Evolutionary conservation across 2,888 invertebrate genomes (phyloP), one percentile per base, ranked within the genome.

Genomic region (Leptopterna dolabrata): DNA sequence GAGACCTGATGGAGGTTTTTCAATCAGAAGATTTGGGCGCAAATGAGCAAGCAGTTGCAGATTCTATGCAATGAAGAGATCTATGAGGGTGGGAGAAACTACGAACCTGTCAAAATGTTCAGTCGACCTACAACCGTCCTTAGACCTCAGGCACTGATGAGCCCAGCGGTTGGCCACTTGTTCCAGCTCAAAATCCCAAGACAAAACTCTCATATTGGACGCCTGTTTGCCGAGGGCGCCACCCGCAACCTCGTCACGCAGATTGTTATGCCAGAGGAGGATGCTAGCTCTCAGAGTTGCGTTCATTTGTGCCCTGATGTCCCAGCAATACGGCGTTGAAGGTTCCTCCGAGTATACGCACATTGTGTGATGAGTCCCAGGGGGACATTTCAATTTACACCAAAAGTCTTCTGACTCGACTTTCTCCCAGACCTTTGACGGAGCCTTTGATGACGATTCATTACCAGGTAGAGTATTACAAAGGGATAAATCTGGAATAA

Each of bases 101-200:
- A 36, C 36, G 36, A 63, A 63, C 63, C 19, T 63, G n/a, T 24
- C 11, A 41, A 36, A 73, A 29, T 73, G 73, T 73, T 73, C 73
- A 36, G 73, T 73, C 36, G 73, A 73, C 41, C 73, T 30, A 30
- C 73, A 73, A 0, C 4, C n/a, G 19, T 73, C 73, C n/a, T 73
- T 41, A 16, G 73, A 30, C 19, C 41, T 73, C 19, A 16, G 14
- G 41, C 73, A 73, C 19, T 73, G 73, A 19, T 41, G 41, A 1
- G 73, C 73, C 73, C 73, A 73, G 7, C 73, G 30, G 41, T 41
- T 16, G 2, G 73, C 73, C 7, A 73, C 73, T 30, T 73, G 73
- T 19, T 73, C 73, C 73, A 73, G 41, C 19, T 73, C 73, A 41
- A 36, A 73, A 73, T 73, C 73, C 73, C 73, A 73, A 14, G 16